Evolutionary conservation across 2,888 invertebrate species (phyloP), one percentile per base, ranked within the genome.

Genomic region (Clepsis dumicolana): DNA sequence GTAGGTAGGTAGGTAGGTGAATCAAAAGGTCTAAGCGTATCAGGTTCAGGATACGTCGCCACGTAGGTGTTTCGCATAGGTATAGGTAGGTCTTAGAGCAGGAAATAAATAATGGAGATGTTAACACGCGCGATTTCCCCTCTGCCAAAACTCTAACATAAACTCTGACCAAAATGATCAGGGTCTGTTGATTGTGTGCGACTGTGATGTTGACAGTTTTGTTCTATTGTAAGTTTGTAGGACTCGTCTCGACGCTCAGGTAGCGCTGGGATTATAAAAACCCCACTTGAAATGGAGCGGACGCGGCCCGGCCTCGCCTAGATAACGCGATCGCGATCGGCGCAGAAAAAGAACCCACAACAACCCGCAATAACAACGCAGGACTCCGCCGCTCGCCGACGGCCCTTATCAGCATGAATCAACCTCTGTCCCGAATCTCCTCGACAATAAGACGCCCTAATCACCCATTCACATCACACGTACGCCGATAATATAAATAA

Each of bases 201-300:
- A n/a, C n/a, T n/a, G n/a, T n/a, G n/a, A n/a, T n/a, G n/a, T n/a
- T n/a, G n/a, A n/a, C n/a, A n/a, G n/a, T n/a, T n/a, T n/a, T n/a
- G n/a, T n/a, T n/a, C n/a, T n/a, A n/a, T n/a, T n/a, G n/a, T n/a
- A n/a, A n/a, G n/a, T n/a, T n/a, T n/a, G n/a, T n/a, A n/a, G n/a
- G 77, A 71, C 81, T 77, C 81, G 75, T 74, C 76, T 74, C 77
- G 76, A 61, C 73, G 72, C 82, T 84, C 92, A 92, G 91, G 91
- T 92, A 92, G 89, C 81, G 83, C 81, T 85, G 89, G 91, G 89
- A 92, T 35, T 70, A 71, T 91, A 90, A 91, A 93, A 92, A 91
- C 89, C 81, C 86, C 88, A 89, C 91, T 92, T 83, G 84, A 91
- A 89, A 89, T 86, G 90, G 87, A 90, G 75, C 90, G 88, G 84